Evolutionary conservation across 2,888 invertebrate genomes (phyloP), one percentile per base, ranked within the genome.

Genomic region (Periphyllus acericola): DNA sequence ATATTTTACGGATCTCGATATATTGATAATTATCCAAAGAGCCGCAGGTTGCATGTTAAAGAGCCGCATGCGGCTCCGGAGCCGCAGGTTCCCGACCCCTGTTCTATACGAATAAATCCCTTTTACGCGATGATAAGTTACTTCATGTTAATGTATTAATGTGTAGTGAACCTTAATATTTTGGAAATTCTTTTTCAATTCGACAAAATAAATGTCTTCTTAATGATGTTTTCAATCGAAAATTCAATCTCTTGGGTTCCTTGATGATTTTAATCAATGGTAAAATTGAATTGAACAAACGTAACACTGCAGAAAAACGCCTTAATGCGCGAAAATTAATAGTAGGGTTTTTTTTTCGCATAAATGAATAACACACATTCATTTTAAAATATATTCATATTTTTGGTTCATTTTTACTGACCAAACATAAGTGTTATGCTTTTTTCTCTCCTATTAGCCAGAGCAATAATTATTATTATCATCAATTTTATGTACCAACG

Each of bases 211-310:
- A 78, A 80, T 36, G 8, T 40, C 8, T 82, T 52, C 71, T 52
- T 82, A 71, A 82, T 71, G 82, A 82, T 32, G 32, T 46, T 82
- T 71, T 82, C 9, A 11, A 68, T 55, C 19, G 19, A 32, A 34
- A 32, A 32, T 25, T 55, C 34, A 9, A 29, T 60, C 79, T 11
- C 32, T 19, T 36, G 60, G 25, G 36, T 8, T 36, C 60, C 79
- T 80, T 80, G n/a, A 80, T 25, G 46, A 52, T 82, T 78, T 71
- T 32, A 46, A 52, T 71, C 71, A 25, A 9, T 32, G 82, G 32
- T 52, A 52, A 52, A 71, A 32, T 82, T 32, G 82, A 71, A 71
- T 72, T 52, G 25, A 82, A 71, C 32, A 52, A 82, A 71, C 52
- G n/a, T 21, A 32, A 82, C 71, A 46, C 8, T 8, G 32, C 29